Evolutionary conservation across 2,888 invertebrate genomes (phyloP).

Genomic region (Thera obeliscata): DNA sequence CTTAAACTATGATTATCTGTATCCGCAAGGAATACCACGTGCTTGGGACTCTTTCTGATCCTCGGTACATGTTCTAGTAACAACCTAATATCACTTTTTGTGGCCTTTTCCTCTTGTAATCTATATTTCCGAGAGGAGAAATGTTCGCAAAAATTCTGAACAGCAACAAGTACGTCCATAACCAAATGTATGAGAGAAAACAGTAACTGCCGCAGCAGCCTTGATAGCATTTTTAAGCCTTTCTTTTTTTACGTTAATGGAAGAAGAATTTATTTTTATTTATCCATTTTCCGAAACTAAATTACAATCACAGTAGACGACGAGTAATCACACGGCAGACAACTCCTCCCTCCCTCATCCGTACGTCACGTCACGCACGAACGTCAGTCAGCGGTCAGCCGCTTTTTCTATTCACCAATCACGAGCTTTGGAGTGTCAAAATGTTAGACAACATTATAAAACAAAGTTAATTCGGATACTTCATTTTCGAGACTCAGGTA

Average conservation of each 20-base stretch:
- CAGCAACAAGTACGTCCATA: slow-evolving; percentile 77
- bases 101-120: slow-evolving; percentile 54
- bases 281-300: slow-evolving; percentile 40
- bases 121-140: slow-evolving; percentile 59
- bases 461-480: slow-evolving; percentile 35
- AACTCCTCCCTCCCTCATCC: slow-evolving; percentile 40
- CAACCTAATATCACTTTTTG: slow-evolving; percentile 65
- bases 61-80: slow-evolving; percentile 66
- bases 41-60: slow-evolving; percentile 86
- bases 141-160: slow-evolving; percentile 72
- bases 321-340: slow-evolving; percentile 63
- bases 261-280: slow-evolving; percentile 40
- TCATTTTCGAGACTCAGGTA: too few species aligned
- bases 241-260: slow-evolving; percentile 34
- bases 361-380: too few species aligned
- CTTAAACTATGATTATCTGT: slow-evolving; percentile 82
- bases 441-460: slow-evolving; percentile 59
- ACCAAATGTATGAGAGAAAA: slow-evolving; percentile 72
- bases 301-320: slow-evolving; percentile 45
- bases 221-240: slow-evolving; percentile 68
- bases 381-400: slow-evolving; percentile 48
- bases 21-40: slow-evolving; percentile 88
- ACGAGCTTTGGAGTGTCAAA: slow-evolving; percentile 74
- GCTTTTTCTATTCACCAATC: slow-evolving; percentile 76
- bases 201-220: slow-evolving; percentile 66